These are phyloP conservation scores for Cacoxenus indagator DNA, from an alignment of 2,888 invertebrate species.

Conservation along the genomic window DNA sequence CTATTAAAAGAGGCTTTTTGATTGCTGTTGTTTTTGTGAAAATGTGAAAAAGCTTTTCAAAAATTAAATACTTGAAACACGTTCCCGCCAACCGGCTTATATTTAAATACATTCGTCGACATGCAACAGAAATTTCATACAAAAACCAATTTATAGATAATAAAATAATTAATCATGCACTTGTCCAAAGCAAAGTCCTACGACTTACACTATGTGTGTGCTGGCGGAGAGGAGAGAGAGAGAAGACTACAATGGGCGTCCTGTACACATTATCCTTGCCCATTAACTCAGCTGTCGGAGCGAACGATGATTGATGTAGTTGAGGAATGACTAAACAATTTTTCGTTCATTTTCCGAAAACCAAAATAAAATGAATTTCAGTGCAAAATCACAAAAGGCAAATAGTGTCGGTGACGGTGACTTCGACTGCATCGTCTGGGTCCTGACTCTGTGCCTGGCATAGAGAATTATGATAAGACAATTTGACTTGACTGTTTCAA, in stretches of 20 bases:
- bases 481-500: slow-evolving; percentile 45
- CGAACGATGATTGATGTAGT: slow-evolving; percentile 53
- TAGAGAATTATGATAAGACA: slow-evolving; percentile 59
- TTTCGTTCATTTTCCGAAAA: slow-evolving; percentile 26
- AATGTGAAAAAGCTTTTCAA: no score
- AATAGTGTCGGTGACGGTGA: background rate
- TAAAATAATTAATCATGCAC: slow-evolving; percentile 63
- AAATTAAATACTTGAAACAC: no score
- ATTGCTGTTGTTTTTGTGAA: no score
- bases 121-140: no score
- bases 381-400: slow-evolving; percentile 46
- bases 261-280: slow-evolving; percentile 51
- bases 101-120: no score
- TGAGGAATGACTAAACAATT: slow-evolving; percentile 54
- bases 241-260: slow-evolving; percentile 57
- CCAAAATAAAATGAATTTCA: slow-evolving; percentile 16
- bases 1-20: no score
- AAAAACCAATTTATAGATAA: slow-evolving; percentile 60
- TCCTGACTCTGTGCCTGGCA: slow-evolving; percentile 22
- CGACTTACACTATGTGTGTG: slow-evolving; percentile 21
- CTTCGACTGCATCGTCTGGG: no score
- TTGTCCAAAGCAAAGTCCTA: slow-evolving; percentile 49
- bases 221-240: slow-evolving; percentile 25
- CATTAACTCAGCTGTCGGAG: slow-evolving; percentile 50
- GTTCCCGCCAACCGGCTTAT: no score